Evolutionary conservation across 1,140 invertebrate species (phyloP), one percentile per base, ranked within the genome.

Genomic region (Conopomorpha cramerella): DNA sequence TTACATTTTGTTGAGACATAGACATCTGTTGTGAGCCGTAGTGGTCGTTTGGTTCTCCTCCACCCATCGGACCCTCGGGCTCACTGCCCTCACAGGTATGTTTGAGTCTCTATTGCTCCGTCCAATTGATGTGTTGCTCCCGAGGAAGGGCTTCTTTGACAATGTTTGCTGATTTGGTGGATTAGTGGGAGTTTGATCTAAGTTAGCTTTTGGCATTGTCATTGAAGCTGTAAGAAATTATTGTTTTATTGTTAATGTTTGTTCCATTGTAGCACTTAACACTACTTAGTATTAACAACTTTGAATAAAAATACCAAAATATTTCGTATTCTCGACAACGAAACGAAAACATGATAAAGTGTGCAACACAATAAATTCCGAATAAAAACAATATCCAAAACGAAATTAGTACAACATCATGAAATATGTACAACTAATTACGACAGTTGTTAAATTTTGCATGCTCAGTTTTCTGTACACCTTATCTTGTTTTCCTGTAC

Each of bases 21-120:
- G 59, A 55, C 32, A 73, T 47, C 46, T 61, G 66, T 51, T 71
- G 66, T 11, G 61, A 59, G 29, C 49, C 43, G 31, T 63, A 71
- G 26, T 60, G 55, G 15, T 76, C 68, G 41, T 53, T 54, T 13
- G 46, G 61, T 77, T 73, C n/a, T 72, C 67, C 47, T 72, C 71
- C 10, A 68, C 65, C 65, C 73, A 77, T 47, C 77, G 55, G 0
- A 79, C 73, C 37, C 77, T 53, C 16, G 77, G 77, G 32, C 77
- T 79, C 2, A 79, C 77, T 15, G 77, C 77, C 16, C 77, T 51
- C 19, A 79, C 74, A 29, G 77, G 77, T 52, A 79, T 79, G 36
- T 65, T 65, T n/a, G 56, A 55, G 41, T 76, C 72, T 47, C 64
- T 67, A 35, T 59, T 71, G 45, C 43, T 66, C 36, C 67, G 57